These are phyloP conservation scores for Passerina amoena DNA, from an alignment of 2,113 vertebrate genomes.

Conservation along the genomic window DNA sequence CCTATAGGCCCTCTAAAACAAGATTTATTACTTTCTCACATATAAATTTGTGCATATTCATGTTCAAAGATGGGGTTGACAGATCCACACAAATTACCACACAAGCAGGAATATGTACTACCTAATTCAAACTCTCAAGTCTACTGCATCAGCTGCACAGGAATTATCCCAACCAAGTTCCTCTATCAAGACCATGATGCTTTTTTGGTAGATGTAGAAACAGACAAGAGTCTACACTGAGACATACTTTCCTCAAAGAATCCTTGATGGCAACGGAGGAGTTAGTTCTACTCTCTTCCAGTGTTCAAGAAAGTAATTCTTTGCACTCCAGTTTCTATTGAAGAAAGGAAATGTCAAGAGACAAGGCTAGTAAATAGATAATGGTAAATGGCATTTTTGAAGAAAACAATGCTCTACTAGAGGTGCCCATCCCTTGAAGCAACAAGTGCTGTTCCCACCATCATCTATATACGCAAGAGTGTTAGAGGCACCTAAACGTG, in stretches of 20 bases:
- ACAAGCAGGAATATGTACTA: not conserved
- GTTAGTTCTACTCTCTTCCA: not conserved
- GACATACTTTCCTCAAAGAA: not conserved
- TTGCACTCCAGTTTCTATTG: not conserved
- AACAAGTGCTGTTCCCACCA: not conserved
- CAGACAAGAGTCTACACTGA: not conserved
- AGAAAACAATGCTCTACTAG: not conserved
- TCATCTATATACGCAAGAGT: not conserved
- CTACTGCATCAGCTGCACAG: not conserved
- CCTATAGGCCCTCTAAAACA: not conserved
- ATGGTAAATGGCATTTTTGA: not conserved
- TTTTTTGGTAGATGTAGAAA: not conserved
- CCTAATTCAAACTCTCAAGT: not conserved
- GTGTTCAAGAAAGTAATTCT: not conserved
- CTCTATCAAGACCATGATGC: accelerated
- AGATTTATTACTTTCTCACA: not conserved
- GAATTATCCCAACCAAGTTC: not conserved
- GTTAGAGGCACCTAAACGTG: not conserved
- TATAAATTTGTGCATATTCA: accelerated
- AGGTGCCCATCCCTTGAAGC: not conserved
- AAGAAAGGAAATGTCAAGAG: not conserved
- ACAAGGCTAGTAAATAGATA: not conserved
- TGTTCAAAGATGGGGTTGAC: not conserved
- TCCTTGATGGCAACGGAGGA: not conserved
- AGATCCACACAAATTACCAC: not conserved